Conservation (phyloP, 2,888 invertebrate species). For the Ernsta delagoae region DNA sequence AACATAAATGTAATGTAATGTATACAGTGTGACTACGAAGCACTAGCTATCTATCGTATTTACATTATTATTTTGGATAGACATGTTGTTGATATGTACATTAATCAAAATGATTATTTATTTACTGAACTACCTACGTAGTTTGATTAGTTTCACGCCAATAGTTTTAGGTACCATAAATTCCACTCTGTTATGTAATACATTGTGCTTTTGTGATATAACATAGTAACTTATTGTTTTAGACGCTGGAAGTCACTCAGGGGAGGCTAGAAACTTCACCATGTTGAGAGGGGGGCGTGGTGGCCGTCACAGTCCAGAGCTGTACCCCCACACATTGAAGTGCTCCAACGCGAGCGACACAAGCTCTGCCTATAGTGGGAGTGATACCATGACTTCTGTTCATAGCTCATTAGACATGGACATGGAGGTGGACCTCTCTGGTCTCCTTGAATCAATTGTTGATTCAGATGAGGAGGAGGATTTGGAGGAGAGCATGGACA, state of each 20-base stretch:
- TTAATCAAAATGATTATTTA: not conserved
- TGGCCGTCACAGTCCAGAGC: constrained; percentile 88
- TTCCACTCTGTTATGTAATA: not conserved
- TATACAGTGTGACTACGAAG: not conserved
- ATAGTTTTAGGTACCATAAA: not conserved
- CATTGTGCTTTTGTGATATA: not conserved
- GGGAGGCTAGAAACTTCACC: constrained; percentile 72
- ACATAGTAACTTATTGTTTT: constrained; percentile 50
- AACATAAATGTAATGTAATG: no score
- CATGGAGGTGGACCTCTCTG: constrained; percentile 95
- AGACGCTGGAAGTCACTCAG: constrained; percentile 69
- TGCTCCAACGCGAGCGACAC: constrained; percentile 94
- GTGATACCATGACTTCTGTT: constrained; percentile 97
- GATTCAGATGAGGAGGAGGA: constrained; percentile 98
- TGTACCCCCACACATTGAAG: constrained; percentile 94
- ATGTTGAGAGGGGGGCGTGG: constrained; percentile 86
- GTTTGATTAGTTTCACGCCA: not conserved
- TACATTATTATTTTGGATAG: not conserved
- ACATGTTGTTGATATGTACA: not conserved
- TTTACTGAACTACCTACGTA: not conserved
- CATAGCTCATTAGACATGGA: constrained; percentile 93
- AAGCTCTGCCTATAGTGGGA: constrained; percentile 98
- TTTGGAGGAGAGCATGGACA: constrained; percentile 95
- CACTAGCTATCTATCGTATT: not conserved
- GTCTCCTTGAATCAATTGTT: constrained; percentile 97